phyloP scores from a whole-genome alignment of 2,797 vertebrate genomes.

The Otus scops region DNA sequence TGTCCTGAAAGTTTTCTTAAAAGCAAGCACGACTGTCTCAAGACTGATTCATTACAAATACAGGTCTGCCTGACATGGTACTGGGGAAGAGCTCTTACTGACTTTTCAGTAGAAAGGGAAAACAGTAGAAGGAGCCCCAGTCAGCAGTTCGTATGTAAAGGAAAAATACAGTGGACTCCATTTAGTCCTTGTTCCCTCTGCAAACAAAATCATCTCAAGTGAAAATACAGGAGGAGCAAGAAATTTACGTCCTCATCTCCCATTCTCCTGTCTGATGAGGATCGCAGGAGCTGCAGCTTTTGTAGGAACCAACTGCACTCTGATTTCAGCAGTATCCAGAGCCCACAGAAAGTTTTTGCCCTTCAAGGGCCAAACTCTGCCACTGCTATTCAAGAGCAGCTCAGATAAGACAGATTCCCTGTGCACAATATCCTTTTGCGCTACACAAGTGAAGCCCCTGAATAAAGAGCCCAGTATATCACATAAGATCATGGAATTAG shows the following conservation, averaged over 20 bases:
- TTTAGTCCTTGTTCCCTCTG: neutral
- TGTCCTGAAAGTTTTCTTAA: neutral
- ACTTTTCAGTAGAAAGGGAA: neutral
- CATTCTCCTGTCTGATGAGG: neutral
- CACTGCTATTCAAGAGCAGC: neutral
- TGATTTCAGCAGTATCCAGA: neutral
- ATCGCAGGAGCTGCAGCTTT: accelerated
- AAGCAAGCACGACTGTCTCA: neutral
- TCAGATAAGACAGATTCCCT: neutral
- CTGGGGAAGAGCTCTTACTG: neutral
- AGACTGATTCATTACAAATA: neutral
- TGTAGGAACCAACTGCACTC: accelerated
- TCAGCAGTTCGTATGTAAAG: neutral
- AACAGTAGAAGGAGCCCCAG: neutral
- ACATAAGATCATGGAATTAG: neutral
- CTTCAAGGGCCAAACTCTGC: neutral
- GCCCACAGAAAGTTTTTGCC: neutral
- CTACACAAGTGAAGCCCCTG: neutral
- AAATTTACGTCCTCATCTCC: neutral
- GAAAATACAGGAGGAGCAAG: neutral
- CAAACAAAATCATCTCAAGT: neutral
- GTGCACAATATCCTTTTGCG: neutral
- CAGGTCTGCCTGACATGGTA: neutral
- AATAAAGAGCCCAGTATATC: neutral
- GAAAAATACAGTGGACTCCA: neutral